Conservation (phyloP, 2,113 vertebrate species). For the Strix uralensis region DNA sequence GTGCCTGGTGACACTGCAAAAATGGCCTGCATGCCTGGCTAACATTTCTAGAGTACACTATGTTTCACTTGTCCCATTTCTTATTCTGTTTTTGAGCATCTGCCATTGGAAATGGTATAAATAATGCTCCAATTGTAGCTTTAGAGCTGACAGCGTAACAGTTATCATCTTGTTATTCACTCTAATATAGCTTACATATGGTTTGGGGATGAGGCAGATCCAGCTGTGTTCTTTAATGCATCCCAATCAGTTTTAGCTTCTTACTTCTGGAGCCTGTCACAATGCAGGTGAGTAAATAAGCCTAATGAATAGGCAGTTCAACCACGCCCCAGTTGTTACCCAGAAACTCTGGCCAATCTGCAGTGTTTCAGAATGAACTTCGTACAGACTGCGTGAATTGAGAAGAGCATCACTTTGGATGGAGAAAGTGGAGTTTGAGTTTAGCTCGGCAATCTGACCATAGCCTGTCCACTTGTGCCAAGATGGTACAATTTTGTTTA, state of each 20-base stretch:
- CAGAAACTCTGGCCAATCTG: neutral
- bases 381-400: neutral
- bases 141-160: neutral
- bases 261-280: neutral
- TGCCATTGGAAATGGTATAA: neutral
- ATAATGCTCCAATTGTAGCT: neutral
- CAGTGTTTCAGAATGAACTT: neutral
- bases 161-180: neutral
- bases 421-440: rapidly evolving
- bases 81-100: neutral
- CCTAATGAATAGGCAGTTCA: neutral
- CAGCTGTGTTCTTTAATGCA: neutral
- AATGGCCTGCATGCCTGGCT: neutral
- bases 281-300: neutral
- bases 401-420: neutral
- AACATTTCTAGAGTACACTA: neutral
- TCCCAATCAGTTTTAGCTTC: neutral
- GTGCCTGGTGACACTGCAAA: neutral
- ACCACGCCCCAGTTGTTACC: neutral
- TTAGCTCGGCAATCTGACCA: neutral
- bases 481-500: neutral
- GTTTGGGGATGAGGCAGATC: neutral
- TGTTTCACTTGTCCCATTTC: neutral
- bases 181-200: neutral
- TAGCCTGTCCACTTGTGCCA: neutral